Base-by-base conservation (phyloP, 2,888 invertebrate species). In the Cremastobaeus sp. region DNA sequence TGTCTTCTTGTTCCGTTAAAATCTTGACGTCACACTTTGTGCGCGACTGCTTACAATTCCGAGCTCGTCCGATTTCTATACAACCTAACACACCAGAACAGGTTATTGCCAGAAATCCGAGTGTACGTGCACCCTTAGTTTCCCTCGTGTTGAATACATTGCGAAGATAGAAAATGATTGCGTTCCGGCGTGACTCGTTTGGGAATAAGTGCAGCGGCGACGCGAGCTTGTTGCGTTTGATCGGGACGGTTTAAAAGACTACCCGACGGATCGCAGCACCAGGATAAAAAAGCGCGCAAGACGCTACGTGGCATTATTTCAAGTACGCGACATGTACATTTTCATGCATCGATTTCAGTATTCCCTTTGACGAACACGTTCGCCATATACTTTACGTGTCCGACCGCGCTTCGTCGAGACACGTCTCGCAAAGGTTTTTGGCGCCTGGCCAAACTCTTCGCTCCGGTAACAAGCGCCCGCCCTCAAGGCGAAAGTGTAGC, bases 311-410 rank as follows among this genome's bases (percentile, higher is more conserved):
- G 57, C 71, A 54, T 52, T 65, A 71, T 66, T 72, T 65, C 43
- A 47, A 54, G 54, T 32, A 21, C 14, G 45, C 11, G 28, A 20
- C 15, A 45, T 68, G 68, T 64, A 69, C 64, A 64, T 74, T 74
- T 54, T 47, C 52, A 50, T 41, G 65, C 64, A 69, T 74, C 69
- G 74, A 69, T 68, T 73, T 50, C 64, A 48, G 18, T 6, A 34
- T 65, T 69, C 59, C 54, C 59, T 69, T 74, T 69, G 74, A 74
- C 54, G 69, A 66, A 54, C 59, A 41, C 50, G 52, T 43, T 57
- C 41, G 39, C 35, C 48, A 25, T 62, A 54, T 52, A 52, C 52
- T 72, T 72, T 66, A 60, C 73, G 48, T 55, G 62, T 52, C 50
- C 39, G 64, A 14, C 18, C 34, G 57, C 15, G 37, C 43, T 57